Evolutionary conservation across 2,888 invertebrate species (phyloP).

Genomic region (Dryococelus australis): DNA sequence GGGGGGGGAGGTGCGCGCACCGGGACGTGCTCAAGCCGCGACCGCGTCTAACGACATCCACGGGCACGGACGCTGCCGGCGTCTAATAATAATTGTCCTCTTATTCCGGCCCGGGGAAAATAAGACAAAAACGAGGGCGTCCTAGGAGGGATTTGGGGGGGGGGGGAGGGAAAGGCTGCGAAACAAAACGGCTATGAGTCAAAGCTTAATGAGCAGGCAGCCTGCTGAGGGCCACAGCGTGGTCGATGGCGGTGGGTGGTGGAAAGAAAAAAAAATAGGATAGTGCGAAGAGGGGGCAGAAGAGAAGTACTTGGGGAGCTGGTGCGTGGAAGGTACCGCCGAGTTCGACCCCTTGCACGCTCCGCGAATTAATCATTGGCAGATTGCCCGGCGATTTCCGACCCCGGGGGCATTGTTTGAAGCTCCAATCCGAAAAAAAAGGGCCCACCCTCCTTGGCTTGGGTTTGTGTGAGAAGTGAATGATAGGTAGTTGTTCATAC

Average conservation of each 20-base stretch:
- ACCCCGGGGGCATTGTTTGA: no score
- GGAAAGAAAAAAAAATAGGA: no score
- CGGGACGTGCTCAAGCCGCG: conserved; percentile 17
- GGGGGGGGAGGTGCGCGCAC: not conserved
- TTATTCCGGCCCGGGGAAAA: not conserved
- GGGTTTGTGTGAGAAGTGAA: no score
- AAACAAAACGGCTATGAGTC: conserved; percentile 25
- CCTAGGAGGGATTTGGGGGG: not conserved
- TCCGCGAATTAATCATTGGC: not conserved
- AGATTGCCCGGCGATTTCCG: no score
- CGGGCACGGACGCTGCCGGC: not conserved
- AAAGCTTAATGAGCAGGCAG: conserved; percentile 26
- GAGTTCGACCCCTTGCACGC: not conserved
- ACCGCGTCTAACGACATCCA: conserved; percentile 25
- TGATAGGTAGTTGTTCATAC: no score
- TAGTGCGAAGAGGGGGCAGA: not conserved
- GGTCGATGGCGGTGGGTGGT: no score
- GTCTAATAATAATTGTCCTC: conserved; percentile 27
- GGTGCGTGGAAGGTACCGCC: not conserved
- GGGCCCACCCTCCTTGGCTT: no score
- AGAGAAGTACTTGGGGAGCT: not conserved
- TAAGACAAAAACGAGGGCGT: conserved; percentile 4
- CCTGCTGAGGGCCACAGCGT: not conserved
- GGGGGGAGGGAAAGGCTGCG: not conserved
- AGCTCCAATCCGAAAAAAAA: no score